Evolutionary conservation across 2,797 vertebrate species (phyloP), one percentile per base, ranked within the genome.

Genomic region (Gymnodraco acuticeps): DNA sequence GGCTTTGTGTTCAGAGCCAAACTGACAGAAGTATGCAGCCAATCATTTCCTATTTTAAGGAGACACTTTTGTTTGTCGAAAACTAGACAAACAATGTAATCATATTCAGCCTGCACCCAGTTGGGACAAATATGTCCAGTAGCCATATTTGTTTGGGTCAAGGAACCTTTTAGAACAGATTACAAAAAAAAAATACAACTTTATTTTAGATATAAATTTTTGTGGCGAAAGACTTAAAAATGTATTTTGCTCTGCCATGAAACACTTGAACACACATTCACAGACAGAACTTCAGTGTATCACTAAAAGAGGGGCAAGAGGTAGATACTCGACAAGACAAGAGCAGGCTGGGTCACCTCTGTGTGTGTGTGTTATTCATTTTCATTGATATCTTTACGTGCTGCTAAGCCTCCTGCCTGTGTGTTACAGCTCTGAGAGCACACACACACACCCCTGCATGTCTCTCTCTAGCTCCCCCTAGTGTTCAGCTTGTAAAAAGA

Each of bases 291-390:
- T 91, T 90, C 93, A 94, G 93, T 93, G 92, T 93, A 86, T 90
- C 67, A 60, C 79, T 82, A 75, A 80, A 84, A 89, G 81, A 89
- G 82, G 87, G 87, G 89, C 70, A 80, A 91, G 94, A 95, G 94
- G 94, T 95, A 95, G 95, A 93, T 94, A 92, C 90, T 92, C 74
- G 69, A 83, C 85, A 59, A 87, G 87, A 90, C 75, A 76, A 80
- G 79, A 87, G 87, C 74, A 72, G 79, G 74, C 73, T 78, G 54
- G 55, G 67, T 67, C 47, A 80, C 66, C 61, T 56, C 16, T 19
- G 56, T 69, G 59, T 70, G 54, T 68, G 70, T 60, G 64, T 70
- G 38, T 70, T 54, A 68, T 41, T 77, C 41, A 6, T 65, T 45
- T 41, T 77, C 47, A 6, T 65, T 45, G 45, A 6, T 43, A 63